These are phyloP conservation scores for Bombus confusus DNA, from an alignment of 1,140 invertebrate species.

Conservation along the genomic window DNA sequence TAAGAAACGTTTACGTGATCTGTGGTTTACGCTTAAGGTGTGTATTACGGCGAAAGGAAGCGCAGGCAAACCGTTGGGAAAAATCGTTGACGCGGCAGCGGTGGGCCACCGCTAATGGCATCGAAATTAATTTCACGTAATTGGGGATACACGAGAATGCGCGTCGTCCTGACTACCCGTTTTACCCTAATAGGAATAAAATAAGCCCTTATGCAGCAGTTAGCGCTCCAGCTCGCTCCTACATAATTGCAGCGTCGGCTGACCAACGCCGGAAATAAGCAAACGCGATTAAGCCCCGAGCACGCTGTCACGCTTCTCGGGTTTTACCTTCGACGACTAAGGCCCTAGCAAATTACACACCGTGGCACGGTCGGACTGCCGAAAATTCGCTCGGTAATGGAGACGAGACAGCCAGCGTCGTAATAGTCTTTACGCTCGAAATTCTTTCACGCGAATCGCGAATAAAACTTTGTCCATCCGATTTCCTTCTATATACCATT, in stretches of 20 bases:
- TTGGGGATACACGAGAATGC: conserved; percentile 67
- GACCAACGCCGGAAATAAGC: conserved; percentile 77
- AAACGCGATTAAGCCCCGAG: conserved; percentile 77
- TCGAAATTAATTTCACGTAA: conserved; percentile 81
- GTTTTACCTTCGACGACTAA: conserved; percentile 58
- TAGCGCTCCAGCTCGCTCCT: conserved; percentile 55
- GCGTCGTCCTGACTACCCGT: conserved; percentile 67
- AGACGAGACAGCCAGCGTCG: not conserved
- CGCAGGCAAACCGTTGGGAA: conserved; percentile 40
- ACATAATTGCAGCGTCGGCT: conserved; percentile 72
- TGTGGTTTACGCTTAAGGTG: not conserved
- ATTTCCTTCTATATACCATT: not conserved
- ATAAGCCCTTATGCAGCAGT: conserved; percentile 71
- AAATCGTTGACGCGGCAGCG: conserved; percentile 72
- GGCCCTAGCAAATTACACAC: conserved; percentile 56
- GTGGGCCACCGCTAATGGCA: conserved; percentile 75
- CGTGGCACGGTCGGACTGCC: conserved; percentile 11
- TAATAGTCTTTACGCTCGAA: conserved; percentile 5
- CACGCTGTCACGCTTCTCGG: conserved; percentile 75
- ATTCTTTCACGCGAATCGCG: conserved; percentile 15
- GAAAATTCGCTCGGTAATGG: conserved; percentile 49
- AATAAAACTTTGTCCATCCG: not conserved
- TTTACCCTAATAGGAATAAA: conserved; percentile 81
- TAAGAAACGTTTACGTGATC: not conserved
- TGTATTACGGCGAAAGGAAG: not conserved